phyloP scores from a whole-genome alignment of 2,888 invertebrate genomes.

The Brenthis hecate region DNA sequence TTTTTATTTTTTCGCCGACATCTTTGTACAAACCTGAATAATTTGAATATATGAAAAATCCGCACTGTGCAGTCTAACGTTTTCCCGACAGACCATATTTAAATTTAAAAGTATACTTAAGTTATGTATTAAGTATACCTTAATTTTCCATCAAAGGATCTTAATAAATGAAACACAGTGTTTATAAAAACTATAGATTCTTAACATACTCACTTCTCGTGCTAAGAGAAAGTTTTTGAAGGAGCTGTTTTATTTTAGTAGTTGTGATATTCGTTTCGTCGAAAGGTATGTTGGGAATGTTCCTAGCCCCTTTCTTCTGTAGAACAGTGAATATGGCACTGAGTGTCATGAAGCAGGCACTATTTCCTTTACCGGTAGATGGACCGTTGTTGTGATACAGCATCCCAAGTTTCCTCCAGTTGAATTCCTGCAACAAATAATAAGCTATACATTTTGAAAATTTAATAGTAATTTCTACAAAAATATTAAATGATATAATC shows the following conservation, averaged over 20 bases:
- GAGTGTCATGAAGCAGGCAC: conserved; percentile 89
- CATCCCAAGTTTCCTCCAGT: conserved; percentile 87
- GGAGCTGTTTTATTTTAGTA: conserved; percentile 81
- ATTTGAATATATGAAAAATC: no score
- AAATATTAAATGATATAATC: no score
- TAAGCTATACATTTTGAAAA: neutral
- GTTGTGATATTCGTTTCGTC: conserved; percentile 83
- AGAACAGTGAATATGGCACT: conserved; percentile 84
- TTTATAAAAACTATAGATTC: conserved; percentile 19
- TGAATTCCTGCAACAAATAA: conserved; percentile 83
- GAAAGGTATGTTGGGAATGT: conserved; percentile 82
- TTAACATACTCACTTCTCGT: conserved; percentile 86
- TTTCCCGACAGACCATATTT: no score
- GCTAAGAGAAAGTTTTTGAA: conserved; percentile 83
- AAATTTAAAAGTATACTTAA: no score
- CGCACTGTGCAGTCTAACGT: no score
- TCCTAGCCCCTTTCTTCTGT: conserved; percentile 72
- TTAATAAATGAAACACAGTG: conserved; percentile 40
- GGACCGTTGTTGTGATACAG: conserved; percentile 87
- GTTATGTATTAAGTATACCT: no score
- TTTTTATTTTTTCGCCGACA: no score
- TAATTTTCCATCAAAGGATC: neutral
- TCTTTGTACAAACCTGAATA: no score
- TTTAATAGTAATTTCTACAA: no score
- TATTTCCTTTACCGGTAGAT: conserved; percentile 85